phyloP scores from a whole-genome alignment of 2,797 vertebrate genomes.

The Neosilurus hyrtlii region DNA sequence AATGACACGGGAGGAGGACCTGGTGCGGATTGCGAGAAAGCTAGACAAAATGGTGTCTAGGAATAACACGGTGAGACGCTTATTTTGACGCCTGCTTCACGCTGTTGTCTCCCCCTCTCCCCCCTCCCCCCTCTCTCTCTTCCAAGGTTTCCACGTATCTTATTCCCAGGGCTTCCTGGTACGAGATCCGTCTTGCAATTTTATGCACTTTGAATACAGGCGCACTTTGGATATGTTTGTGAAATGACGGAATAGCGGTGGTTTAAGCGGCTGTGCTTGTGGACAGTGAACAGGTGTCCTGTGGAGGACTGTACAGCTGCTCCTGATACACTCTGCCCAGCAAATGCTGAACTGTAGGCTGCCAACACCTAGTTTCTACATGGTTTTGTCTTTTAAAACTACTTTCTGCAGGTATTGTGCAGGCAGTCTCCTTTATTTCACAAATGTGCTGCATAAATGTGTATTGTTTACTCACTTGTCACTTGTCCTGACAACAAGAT shows the following conservation, averaged over 20 bases:
- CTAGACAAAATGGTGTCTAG: constrained; percentile 96
- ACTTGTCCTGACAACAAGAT: background rate
- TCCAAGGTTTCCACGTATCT: background rate
- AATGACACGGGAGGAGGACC: constrained; percentile 88
- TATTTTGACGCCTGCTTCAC: constrained; percentile 60
- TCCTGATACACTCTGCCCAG: background rate
- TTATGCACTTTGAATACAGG: background rate
- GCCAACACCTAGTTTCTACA: background rate
- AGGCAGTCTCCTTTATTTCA: background rate
- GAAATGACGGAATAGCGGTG: too few species aligned
- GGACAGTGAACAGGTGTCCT: constrained; percentile 29
- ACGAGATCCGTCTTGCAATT: background rate
- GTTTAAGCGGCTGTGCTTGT: background rate
- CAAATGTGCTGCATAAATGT: background rate
- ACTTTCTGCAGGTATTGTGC: background rate
- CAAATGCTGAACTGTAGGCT: background rate
- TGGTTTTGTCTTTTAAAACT: background rate
- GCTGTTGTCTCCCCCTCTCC: constrained; percentile 10
- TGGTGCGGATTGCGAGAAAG: constrained; percentile 87
- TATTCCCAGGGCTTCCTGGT: background rate
- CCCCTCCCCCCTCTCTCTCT: background rate
- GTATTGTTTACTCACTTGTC: background rate
- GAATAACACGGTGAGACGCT: constrained; percentile 86
- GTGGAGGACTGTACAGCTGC: constrained; percentile 6
- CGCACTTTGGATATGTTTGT: background rate